phyloP scores from a whole-genome alignment of 1,140 invertebrate species.

The Varroa destructor region DNA sequence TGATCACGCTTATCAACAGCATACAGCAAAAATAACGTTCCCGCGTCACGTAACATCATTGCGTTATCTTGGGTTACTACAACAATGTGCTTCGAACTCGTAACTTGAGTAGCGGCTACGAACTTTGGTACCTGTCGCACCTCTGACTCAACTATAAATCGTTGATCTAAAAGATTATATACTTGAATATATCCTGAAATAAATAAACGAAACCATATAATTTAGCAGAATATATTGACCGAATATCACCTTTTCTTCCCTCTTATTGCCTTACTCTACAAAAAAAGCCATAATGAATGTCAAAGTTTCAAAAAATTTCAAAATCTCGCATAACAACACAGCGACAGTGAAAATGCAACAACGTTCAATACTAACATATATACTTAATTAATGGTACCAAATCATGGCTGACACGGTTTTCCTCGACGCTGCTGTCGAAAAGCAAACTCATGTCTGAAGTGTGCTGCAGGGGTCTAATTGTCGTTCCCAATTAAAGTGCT shows the following conservation, averaged over 20 bases:
- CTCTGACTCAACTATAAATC: constrained; percentile 15
- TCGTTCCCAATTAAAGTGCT: no score
- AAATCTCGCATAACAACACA: no score
- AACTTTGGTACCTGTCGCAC: constrained; percentile 3
- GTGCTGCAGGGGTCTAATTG: no score
- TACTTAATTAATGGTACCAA: no score
- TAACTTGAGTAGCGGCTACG: neutral
- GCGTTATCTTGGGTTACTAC: constrained; percentile 10
- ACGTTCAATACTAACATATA: no score
- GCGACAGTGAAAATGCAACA: no score
- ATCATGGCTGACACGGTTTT: no score
- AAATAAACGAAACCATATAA: neutral
- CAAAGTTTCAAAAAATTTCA: neutral
- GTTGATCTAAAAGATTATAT: constrained; percentile 4
- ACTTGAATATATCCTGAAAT: constrained; percentile 22
- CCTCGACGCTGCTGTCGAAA: no score
- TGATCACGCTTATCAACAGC: constrained; percentile 10
- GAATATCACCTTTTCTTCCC: neutral
- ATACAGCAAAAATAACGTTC: constrained; percentile 6
- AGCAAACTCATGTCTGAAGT: no score
- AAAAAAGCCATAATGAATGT: neutral
- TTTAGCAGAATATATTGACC: neutral
- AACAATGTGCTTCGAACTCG: constrained; percentile 11
- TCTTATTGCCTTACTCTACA: neutral
- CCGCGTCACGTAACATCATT: constrained; percentile 1